A percentile compares a stretch with the other conserved stretches of the same genome.
phyloP scores from a whole-genome alignment of 2,888 invertebrate genomes.

The Reticulitermes lucifugus region DNA sequence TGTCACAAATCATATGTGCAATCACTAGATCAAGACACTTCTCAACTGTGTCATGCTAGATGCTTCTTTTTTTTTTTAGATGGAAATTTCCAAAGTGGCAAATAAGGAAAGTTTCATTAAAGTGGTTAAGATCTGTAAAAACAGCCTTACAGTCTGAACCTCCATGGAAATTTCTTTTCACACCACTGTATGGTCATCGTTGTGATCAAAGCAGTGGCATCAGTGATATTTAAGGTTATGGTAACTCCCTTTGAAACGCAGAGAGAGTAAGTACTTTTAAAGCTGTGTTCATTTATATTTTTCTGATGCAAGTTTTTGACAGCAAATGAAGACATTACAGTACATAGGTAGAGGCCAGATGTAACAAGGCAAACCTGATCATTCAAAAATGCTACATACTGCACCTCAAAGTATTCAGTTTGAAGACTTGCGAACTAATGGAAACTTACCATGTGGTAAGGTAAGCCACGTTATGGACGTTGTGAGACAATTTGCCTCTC shows the following conservation, averaged over 20 bases:
- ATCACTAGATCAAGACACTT: no score
- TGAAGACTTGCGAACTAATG: background rate
- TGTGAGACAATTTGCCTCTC: background rate
- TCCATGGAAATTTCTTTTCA: conserved; percentile 6
- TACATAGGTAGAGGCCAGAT: background rate
- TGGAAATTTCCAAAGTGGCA: no score
- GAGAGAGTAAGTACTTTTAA: conserved; percentile 24
- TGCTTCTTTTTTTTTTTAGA: no score
- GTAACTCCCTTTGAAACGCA: conserved; percentile 13
- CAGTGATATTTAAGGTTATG: background rate
- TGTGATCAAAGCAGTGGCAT: background rate
- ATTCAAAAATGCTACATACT: background rate
- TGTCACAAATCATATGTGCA: no score
- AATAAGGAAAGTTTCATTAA: no score
- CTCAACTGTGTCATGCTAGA: no score
- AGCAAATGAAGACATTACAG: conserved; percentile 20
- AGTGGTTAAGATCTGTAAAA: no score
- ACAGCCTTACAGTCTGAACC: background rate
- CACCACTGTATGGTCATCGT: background rate
- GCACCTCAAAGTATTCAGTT: background rate
- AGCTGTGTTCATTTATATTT: background rate
- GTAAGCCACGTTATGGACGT: conserved; percentile 30
- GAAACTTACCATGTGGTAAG: conserved; percentile 9
- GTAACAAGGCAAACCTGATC: background rate
- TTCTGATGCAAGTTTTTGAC: background rate